phyloP scores from a whole-genome alignment of 1,140 invertebrate species.

The Plectus sambesii region DNA sequence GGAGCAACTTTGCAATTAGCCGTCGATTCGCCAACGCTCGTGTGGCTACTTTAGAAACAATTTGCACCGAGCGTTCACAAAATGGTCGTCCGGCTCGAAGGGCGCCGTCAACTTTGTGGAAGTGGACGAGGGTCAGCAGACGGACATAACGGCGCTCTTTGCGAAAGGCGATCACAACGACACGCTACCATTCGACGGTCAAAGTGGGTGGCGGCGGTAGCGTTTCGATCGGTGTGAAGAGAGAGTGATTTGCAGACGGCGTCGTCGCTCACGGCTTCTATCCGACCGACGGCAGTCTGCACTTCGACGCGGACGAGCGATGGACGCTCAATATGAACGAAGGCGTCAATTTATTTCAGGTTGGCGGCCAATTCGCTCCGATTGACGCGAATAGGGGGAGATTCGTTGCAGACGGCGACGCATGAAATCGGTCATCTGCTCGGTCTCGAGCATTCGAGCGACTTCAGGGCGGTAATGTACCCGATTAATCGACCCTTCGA shows the following conservation, averaged over 20 bases:
- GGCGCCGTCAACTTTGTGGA: constrained; percentile 22
- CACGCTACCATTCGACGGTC: constrained; percentile 38
- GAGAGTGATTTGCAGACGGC: constrained; percentile 29
- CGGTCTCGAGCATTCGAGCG: constrained; percentile 40
- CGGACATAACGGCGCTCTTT: constrained; percentile 19
- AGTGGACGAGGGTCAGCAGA: neutral
- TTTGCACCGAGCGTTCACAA: constrained; percentile 36
- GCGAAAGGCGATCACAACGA: constrained; percentile 35
- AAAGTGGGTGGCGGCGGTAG: neutral
- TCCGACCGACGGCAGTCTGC: constrained; percentile 36
- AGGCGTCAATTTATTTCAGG: constrained; percentile 39
- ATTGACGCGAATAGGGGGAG: constrained; percentile 3
- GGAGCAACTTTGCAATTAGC: no score
- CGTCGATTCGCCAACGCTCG: no score
- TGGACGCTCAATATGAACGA: constrained; percentile 35
- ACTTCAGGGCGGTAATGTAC: constrained; percentile 37
- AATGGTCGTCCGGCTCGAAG: constrained; percentile 35
- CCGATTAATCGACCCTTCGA: constrained; percentile 30
- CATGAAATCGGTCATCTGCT: constrained; percentile 44
- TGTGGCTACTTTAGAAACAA: constrained; percentile 37
- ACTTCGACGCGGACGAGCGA: constrained; percentile 44
- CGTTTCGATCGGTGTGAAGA: constrained; percentile 16
- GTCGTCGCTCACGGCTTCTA: constrained; percentile 43
- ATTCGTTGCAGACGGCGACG: constrained; percentile 32
- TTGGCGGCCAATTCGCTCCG: constrained; percentile 16